Evolutionary conservation across 2,797 vertebrate species (phyloP), one percentile per base, ranked within the genome.

Genomic region (Fundulus diaphanus): DNA sequence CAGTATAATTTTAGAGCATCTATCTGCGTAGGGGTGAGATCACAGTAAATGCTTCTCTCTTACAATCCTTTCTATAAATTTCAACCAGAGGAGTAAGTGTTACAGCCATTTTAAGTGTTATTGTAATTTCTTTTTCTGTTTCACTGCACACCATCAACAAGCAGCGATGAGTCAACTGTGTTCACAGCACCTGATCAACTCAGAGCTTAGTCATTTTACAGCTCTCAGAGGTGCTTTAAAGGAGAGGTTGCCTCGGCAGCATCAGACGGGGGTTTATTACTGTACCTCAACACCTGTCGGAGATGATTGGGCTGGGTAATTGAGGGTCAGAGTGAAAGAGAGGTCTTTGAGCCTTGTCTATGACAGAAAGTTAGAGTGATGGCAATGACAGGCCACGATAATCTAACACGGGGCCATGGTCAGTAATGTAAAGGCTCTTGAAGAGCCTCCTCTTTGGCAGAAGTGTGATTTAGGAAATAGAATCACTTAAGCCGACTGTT

Each of bases 271-370:
- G 86, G 89, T 91, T 90, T 92, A 90, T 91, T 93, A 89, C 90
- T 89, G 85, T 83, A 92, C 88, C 91, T 92, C 89, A 85, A 89
- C 88, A 90, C 90, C 87, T 92, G 90, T 94, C 91, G 86, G 86
- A 88, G 74, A 92, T 89, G 93, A 94, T 92, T 91, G 89, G 88
- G 78, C 81, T 33, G 73, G 82, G 89, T 93, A 93, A 94, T 94
- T 92, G 89, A 88, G 87, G 93, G 91, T 92, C 92, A 93, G 88
- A 87, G 80, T 85, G 87, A 89, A 89, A 87, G 89, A 89, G 84
- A 82, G 70, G 84, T 88, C 89, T 88, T 81, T 78, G 72, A 88
- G 81, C 75, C 81, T 85, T 71, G 84, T 88, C 85, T 86, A 82
- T 91, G 87, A 89, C 87, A 83, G 81, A 85, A 88, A 81, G 81